Evolutionary conservation across 2,888 invertebrate genomes (phyloP), one percentile per base, ranked within the genome.

Genomic region (Pherbina coryleti): DNA sequence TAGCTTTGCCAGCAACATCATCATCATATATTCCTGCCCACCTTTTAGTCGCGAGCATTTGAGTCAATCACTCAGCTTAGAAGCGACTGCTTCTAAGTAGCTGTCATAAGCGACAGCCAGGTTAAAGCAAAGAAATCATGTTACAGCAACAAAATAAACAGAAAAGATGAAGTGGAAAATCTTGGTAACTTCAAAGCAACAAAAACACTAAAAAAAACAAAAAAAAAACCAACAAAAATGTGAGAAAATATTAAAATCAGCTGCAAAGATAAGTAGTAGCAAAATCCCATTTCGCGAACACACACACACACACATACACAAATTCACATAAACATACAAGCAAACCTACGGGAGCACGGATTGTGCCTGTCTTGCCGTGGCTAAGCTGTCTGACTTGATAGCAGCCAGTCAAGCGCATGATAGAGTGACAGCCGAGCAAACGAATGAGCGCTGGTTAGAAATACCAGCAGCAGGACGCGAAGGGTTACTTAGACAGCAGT

Each of bases 31-130:
- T 11, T 67, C 44, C 8, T 5, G 9, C 37, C 19, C 19, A 66
- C 11, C 25, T 37, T 19, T n/a, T 19, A 67, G n/a, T 31, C 28
- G 37, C n/a, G 1, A 37, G 67, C 44, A 9, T 67, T 67, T 44
- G 34, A 67, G 67, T 67, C 67, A 67, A 67, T 67, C 67, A 67
- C 19, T 34, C 69, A 25, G 22, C 55, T 55, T 67, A 74, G 74
- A 8, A 25, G 69, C 55, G 49, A 69, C 49, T 57, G 71, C 55
- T 78, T 51, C 49, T 8, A 60, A 60, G 57, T 60, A 37, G 67
- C 67, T 44, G 67, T 37, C 67, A 67, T 9, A 67, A 67, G 37
- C 67, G 67, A 67, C 67, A 67, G 67, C 14, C n/a, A 37, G 37
- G 37, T 67, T 67, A 67, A 67, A 34, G 44, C 17, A 37, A 67